Evolutionary conservation across 2,888 invertebrate genomes (phyloP), one percentile per base, ranked within the genome.

Genomic region (Caenorhabditis afra): DNA sequence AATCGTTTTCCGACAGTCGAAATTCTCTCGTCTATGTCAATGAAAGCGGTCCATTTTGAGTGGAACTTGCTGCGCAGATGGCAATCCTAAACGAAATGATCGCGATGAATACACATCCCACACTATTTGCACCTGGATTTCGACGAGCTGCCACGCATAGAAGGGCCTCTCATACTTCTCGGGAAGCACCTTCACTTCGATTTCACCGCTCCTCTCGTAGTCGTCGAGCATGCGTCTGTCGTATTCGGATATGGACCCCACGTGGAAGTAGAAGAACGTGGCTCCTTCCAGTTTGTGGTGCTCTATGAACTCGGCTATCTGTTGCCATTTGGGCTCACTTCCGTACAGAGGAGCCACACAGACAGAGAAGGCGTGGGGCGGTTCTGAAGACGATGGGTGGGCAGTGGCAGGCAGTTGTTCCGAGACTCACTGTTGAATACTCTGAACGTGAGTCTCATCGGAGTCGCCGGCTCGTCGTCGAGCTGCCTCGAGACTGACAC

Each of bases 21-120:
- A 12, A 76, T 64, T 35, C 76, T 16, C 52, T 76, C 76, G 39
- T 76, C 76, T 4, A 76, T 52, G 58, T 76, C 76, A 22, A 76
- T 52, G 18, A 76, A 76, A 8, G 76, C 64, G 7, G 62, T 55
- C 76, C 76, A 76, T 58, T 76, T 76, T 0, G 76, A 62, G 12
- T 76, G 76, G 12, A 57, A 55, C 45, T 68, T 68, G 18, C 62
- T 49, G 1, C 76, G 49, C 2, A 53, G 52, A 16, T 70, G 76
- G 44, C 76, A 76, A 22, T 76, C 76, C 68, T 61, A n/a, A 16
- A 53, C 59, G 11, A 2, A 14, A 3, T 8, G 41, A 41, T n/a
- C n/a, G n/a, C n/a, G n/a, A n/a, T n/a, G n/a, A n/a, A n/a, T n/a
- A n/a, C n/a, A n/a, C n/a, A n/a, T n/a, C n/a, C n/a, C n/a, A n/a